These are phyloP conservation scores for Philopotamus ludificatus DNA, from an alignment of 1,140 invertebrate genomes.

Conservation along the genomic window DNA sequence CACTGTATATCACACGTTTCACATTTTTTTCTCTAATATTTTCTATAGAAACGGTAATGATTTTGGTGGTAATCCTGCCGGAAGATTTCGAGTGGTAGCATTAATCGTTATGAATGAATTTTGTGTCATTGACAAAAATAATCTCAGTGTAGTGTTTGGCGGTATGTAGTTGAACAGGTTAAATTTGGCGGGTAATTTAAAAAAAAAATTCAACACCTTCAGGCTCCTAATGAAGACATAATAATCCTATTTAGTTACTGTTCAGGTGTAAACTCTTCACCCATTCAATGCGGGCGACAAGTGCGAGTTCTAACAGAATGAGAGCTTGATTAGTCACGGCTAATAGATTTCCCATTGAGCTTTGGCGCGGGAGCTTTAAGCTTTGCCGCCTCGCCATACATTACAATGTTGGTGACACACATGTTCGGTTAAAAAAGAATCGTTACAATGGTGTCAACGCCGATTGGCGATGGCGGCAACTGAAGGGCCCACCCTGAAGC, in stretches of 20 bases:
- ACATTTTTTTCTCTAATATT: neutral
- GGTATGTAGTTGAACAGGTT: no score
- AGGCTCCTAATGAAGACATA: slow-evolving; percentile 36
- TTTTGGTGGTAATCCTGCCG: neutral
- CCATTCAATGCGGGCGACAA: neutral
- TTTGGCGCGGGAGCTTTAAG: neutral
- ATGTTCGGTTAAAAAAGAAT: slow-evolving; percentile 18
- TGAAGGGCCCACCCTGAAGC: slow-evolving; percentile 29
- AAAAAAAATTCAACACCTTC: no score
- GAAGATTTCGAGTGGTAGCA: neutral
- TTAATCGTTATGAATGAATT: neutral
- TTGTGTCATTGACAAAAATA: neutral
- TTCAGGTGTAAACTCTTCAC: slow-evolving; percentile 1
- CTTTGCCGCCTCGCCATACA: slow-evolving; percentile 22
- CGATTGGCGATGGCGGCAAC: slow-evolving; percentile 31
- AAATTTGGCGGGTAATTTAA: no score
- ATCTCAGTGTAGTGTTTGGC: no score
- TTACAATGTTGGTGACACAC: slow-evolving; percentile 38
- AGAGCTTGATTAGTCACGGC: slow-evolving; percentile 36
- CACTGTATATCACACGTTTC: slow-evolving; percentile 1
- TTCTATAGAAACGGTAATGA: neutral
- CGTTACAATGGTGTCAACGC: slow-evolving; percentile 37
- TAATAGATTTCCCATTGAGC: slow-evolving; percentile 40
- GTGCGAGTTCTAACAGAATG: slow-evolving; percentile 15
- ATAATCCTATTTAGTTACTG: slow-evolving; percentile 15